Conservation (phyloP, 2,113 vertebrate genomes). For the Strix uralensis region DNA sequence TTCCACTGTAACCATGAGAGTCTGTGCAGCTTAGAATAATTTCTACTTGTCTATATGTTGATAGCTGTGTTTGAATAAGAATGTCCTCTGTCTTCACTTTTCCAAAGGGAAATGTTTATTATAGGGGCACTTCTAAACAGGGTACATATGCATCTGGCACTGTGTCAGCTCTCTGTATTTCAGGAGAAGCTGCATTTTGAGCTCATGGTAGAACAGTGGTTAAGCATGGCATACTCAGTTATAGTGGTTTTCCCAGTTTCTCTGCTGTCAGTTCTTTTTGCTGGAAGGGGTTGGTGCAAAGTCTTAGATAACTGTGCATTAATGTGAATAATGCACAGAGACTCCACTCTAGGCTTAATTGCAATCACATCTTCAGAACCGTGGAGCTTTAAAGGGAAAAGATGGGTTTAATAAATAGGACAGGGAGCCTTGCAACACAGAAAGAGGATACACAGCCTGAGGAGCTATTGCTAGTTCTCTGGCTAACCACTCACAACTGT, state of each 20-base stretch:
- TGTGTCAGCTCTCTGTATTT: background rate
- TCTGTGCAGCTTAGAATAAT: background rate
- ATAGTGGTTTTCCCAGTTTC: background rate
- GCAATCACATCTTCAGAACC: background rate
- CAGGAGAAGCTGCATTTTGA: background rate
- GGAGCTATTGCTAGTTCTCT: background rate
- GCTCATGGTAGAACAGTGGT: background rate
- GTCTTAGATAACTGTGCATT: background rate
- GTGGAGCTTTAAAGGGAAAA: background rate
- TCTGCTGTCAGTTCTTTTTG: background rate
- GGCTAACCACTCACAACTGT: background rate
- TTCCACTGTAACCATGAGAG: background rate
- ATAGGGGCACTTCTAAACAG: background rate
- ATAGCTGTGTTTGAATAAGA: background rate
- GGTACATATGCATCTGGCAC: background rate
- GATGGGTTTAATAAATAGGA: background rate
- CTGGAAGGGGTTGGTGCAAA: background rate
- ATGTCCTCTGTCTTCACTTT: background rate
- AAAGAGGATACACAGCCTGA: background rate
- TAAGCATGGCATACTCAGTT: background rate
- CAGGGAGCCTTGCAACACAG: background rate
- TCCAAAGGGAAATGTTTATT: background rate
- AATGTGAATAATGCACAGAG: background rate
- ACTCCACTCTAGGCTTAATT: background rate
- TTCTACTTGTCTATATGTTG: background rate